Base-by-base conservation (phyloP, 2,888 invertebrate species). In the Tetropium fuscum region DNA sequence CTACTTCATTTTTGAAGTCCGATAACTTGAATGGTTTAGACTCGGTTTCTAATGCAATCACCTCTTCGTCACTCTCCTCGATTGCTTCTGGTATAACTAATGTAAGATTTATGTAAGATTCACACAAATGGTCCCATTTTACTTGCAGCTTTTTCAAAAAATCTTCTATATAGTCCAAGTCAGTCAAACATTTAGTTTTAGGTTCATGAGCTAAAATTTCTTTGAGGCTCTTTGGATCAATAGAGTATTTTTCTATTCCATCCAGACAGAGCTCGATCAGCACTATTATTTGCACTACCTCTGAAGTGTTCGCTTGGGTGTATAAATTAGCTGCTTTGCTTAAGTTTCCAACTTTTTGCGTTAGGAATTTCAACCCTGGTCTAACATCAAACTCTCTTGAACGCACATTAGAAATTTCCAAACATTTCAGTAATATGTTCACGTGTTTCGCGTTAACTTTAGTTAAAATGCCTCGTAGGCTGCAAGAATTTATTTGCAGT, bases 361-460 rank as follows among this genome's bases (percentile, higher is more conserved):
- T 89, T 2, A 97, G 86, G 79, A 97, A 97, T 80, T 97, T 97
- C 13, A 97, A 83, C 0, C 97, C 97, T 0, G 97, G 97, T 22
- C 97, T 87, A 5, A 89, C 86, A 80, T 97, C 97, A 78, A 97
- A 97, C 74, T 93, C 93, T 78, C 90, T 86, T 0, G 96, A 92
- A 57, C 93, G 87, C 49, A 87, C 87, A 75, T 94, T 92, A 1
- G 96, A 95, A 59, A 92, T 86, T 70, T 94, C 91, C 62, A 97
- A 84, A 72, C 92, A 91, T 71, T 90, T 89, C 43, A 95, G 80
- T 48, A 95, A 83, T 53, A 90, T 88, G 70, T 91, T 89, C 2
- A 88, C 83, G 70, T 92, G 90, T 56, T 84, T 81, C 27, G 85
- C 84, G 55, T 85, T 87, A 51, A 91, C 78, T 74, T 83, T 69